phyloP scores from a whole-genome alignment of 1,140 invertebrate species.

The Lithobius niger region DNA sequence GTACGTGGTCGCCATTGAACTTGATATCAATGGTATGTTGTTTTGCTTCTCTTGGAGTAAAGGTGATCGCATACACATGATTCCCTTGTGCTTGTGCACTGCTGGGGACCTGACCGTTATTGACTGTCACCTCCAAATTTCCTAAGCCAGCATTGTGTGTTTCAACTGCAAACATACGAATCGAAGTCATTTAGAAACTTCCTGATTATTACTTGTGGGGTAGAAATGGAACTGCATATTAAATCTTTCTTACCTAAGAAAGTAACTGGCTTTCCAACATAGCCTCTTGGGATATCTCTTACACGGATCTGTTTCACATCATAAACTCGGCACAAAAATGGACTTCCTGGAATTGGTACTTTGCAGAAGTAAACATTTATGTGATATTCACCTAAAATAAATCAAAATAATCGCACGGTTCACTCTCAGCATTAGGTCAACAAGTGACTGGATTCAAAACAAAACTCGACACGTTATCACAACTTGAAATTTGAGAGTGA shows the following conservation, averaged over 20 bases:
- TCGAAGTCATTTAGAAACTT: background rate
- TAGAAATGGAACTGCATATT: background rate
- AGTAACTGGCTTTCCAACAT: constrained; percentile 83
- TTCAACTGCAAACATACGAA: constrained; percentile 54
- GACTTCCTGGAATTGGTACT: constrained; percentile 64
- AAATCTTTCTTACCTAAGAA: constrained; percentile 62
- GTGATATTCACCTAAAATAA: constrained; percentile 80
- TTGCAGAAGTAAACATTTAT: constrained; percentile 55
- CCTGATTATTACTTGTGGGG: background rate
- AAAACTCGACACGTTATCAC: too few species aligned
- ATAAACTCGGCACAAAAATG: constrained; percentile 87
- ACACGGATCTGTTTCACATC: constrained; percentile 90
- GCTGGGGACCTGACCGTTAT: constrained; percentile 86
- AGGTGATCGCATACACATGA: constrained; percentile 93
- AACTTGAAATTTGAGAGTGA: too few species aligned
- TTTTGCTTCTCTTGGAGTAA: constrained; percentile 77
- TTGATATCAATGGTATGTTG: constrained; percentile 82
- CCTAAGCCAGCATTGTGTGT: constrained; percentile 91
- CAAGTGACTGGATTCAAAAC: too few species aligned
- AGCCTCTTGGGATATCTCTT: constrained; percentile 74
- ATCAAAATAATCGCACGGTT: constrained; percentile 33
- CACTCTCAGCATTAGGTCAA: constrained; percentile 7
- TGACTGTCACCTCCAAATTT: constrained; percentile 93
- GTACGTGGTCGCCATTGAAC: constrained; percentile 92
- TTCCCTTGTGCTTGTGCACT: constrained; percentile 87